phyloP scores from a whole-genome alignment of 1,140 invertebrate species.

The Heterodera schachtii region DNA sequence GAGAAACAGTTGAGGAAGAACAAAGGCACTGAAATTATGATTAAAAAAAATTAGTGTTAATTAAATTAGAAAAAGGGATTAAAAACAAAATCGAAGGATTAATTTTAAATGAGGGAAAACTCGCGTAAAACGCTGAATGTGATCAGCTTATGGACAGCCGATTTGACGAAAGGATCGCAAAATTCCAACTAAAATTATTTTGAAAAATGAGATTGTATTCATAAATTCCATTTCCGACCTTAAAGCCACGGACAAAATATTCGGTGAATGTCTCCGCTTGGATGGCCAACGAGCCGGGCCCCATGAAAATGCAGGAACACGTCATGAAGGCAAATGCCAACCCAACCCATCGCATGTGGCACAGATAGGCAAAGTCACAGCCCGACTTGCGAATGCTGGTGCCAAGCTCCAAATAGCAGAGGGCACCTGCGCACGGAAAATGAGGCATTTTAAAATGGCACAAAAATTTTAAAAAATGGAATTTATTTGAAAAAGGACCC shows the following conservation, averaged over 20 bases:
- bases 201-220: background rate
- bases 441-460: background rate
- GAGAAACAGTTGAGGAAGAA: slow-evolving; percentile 56
- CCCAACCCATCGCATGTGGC: slow-evolving; percentile 53
- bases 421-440: background rate
- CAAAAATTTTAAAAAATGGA: background rate
- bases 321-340: slow-evolving; percentile 52
- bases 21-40: slow-evolving; percentile 13
- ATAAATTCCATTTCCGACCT: background rate
- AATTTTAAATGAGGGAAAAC: background rate
- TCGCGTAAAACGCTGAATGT: background rate
- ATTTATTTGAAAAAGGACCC: slow-evolving; percentile 17
- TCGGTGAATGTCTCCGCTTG: slow-evolving; percentile 53
- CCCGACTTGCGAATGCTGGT: slow-evolving; percentile 53
- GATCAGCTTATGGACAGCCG: background rate
- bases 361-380: slow-evolving; percentile 54
- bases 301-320: slow-evolving; percentile 41
- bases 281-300: slow-evolving; percentile 52
- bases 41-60: too few relatives aligned
- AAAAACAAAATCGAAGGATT: too few relatives aligned
- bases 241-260: slow-evolving; percentile 46
- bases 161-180: background rate
- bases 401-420: slow-evolving; percentile 49
- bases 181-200: background rate
- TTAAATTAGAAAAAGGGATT: too few relatives aligned